phyloP scores from a whole-genome alignment of 2,888 invertebrate genomes.

The Tetheella fluctuosa region DNA sequence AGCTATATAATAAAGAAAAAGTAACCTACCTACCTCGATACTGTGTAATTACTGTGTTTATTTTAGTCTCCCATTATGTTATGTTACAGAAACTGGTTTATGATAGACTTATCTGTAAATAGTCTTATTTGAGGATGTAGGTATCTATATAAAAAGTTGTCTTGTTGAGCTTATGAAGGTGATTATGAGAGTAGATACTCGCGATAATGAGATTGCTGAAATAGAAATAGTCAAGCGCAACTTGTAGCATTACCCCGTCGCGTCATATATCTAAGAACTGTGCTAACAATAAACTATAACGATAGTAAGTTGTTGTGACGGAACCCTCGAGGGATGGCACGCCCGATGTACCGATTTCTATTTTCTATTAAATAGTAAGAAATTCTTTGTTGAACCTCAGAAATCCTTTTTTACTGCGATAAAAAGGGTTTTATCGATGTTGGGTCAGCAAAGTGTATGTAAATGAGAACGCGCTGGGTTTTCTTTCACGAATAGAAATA shows the following conservation, averaged over 20 bases:
- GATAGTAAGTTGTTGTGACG: constrained; percentile 36
- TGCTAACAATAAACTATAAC: constrained; percentile 2
- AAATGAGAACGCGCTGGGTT: constrained; percentile 68
- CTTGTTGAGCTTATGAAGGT: neutral
- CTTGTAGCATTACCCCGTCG: neutral
- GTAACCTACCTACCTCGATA: neutral
- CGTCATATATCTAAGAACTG: neutral
- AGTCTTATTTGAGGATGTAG: too few relatives aligned
- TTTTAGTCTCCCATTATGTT: too few relatives aligned
- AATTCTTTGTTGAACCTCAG: constrained; percentile 65
- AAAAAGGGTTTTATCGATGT: constrained; percentile 77
- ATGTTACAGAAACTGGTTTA: too few relatives aligned
- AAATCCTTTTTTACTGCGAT: constrained; percentile 72
- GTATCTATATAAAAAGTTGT: neutral
- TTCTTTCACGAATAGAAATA: constrained; percentile 66
- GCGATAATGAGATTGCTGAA: neutral
- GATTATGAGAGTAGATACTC: neutral
- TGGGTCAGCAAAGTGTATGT: constrained; percentile 81
- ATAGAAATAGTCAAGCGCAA: neutral
- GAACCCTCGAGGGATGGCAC: constrained; percentile 34
- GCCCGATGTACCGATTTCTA: constrained; percentile 51
- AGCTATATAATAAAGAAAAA: neutral
- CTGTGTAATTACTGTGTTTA: too few relatives aligned
- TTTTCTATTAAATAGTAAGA: constrained; percentile 61
- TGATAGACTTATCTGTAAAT: too few relatives aligned